Evolutionary conservation across 2,888 invertebrate genomes (phyloP), one percentile per base, ranked within the genome.

Genomic region (Calameuta pallipes): DNA sequence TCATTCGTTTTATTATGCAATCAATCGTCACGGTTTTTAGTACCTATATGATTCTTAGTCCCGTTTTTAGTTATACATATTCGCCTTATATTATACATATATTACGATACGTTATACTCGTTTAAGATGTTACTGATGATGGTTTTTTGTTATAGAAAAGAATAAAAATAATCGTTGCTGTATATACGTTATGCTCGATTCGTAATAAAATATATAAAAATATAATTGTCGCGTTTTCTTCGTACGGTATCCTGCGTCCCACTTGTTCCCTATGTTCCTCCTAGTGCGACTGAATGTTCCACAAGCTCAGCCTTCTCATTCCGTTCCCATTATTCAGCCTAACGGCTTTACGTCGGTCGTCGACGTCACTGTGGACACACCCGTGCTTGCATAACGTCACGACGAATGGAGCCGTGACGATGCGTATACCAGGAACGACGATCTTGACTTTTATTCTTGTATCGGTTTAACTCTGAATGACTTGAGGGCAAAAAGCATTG

Each of bases 81-180:
- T 15, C 71, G 6, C 70, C 30, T 31, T 70, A 70, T 71, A 31
- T 3, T 2, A 71, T 71, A 71, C 30, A 71, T 31, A 31, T 13
- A 71, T 2, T 56, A 56, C 56, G 56, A 56, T 56, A 34, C 71
- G 71, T 71, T 71, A 11, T 31, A 71, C 33, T 71, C 71, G 31
- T 71, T 31, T 71, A 71, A 31, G 31, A 71, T 71, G 71, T 71
- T 71, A 71, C 71, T 12, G 33, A 71, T 56, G 71, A 71, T 71
- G 71, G 33, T 71, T 56, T 56, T 41, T 71, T 71, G 71, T 71
- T 37, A 69, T 36, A 76, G 71, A 74, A 73, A 76, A 36, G 35
- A 77, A 69, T 6, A 33, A 75, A 69, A 77, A 41, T 68, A 77
- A 77, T 74, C 36, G 74, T 36, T 68, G 74, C 74, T 77, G 77